Evolutionary conservation across 2,888 invertebrate genomes (phyloP).

Genomic region (Rhodophaea formosa): DNA sequence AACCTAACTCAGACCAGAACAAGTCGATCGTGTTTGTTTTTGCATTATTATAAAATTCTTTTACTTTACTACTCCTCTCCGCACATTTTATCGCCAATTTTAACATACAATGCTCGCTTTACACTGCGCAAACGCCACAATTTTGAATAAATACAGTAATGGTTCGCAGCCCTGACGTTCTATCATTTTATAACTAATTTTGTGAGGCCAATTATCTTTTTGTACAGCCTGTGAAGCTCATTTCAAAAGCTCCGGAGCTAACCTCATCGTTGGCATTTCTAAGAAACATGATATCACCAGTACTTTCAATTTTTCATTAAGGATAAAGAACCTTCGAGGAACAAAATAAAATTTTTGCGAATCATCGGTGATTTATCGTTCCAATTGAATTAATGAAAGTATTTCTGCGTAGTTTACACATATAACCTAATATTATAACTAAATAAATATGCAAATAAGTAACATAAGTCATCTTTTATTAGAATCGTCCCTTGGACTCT

Average conservation of each 20-base stretch:
- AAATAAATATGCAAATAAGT: too few species aligned
- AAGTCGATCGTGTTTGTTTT: conserved; percentile 69
- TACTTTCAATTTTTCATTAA: conserved; percentile 6
- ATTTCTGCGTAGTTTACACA: too few species aligned
- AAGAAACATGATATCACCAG: conserved; percentile 20
- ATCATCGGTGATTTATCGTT: background rate
- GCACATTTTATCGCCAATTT: conserved; percentile 27
- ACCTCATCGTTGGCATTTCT: conserved; percentile 11
- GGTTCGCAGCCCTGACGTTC: background rate
- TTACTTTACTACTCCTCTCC: conserved; percentile 32
- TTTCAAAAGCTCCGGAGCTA: conserved; percentile 12
- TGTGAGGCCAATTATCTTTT: conserved; percentile 14
- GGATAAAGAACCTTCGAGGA: background rate
- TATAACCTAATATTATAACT: too few species aligned
- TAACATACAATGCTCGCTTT: conserved; percentile 34
- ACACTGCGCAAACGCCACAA: background rate
- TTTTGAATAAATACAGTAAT: background rate
- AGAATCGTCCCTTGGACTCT: too few species aligned
- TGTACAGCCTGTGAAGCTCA: conserved; percentile 7
- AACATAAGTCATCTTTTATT: too few species aligned
- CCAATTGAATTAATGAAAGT: too few species aligned
- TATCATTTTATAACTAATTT: conserved; percentile 2
- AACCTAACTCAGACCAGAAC: conserved; percentile 50
- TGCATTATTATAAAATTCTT: conserved; percentile 73
- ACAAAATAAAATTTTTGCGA: background rate